Evolutionary conservation across 2,888 invertebrate genomes (phyloP).

Genomic region (Apomyelois bistriatella): DNA sequence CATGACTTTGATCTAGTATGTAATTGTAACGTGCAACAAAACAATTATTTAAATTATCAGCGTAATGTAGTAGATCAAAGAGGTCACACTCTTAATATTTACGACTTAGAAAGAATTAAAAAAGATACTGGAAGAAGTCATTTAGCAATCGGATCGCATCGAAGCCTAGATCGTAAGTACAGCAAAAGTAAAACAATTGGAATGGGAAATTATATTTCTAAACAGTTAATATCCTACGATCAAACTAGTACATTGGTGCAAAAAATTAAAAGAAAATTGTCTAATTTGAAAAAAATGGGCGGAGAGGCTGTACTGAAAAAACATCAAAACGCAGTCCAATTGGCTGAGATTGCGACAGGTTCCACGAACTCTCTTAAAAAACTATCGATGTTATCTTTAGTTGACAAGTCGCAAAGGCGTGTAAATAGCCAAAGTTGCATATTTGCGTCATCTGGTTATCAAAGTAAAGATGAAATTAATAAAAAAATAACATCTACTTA

Average conservation of each 20-base stretch:
- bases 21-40: conserved; percentile 70
- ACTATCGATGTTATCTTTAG: conserved; percentile 68
- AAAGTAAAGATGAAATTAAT: conserved; percentile 60
- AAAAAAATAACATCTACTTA: conserved; percentile 64
- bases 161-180: conserved; percentile 72
- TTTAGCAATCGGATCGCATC: conserved; percentile 58
- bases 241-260: conserved; percentile 71
- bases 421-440: conserved; percentile 70
- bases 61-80: conserved; percentile 55
- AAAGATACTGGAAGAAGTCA: conserved; percentile 58
- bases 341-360: conserved; percentile 70
- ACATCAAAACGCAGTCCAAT: conserved; percentile 70
- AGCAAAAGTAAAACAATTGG: conserved; percentile 70
- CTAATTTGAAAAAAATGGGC: conserved; percentile 73
- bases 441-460: conserved; percentile 59
- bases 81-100: conserved; percentile 68
- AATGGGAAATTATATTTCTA: conserved; percentile 72
- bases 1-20: conserved; percentile 70
- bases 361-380: conserved; percentile 69
- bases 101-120: conserved; percentile 69
- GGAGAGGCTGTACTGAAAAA: conserved; percentile 71
- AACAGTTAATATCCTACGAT: conserved; percentile 73
- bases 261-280: conserved; percentile 73
- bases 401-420: conserved; percentile 66
- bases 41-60: conserved; percentile 64